Conservation (phyloP, 2,113 vertebrate species). For the Prietella phreatophila region DNA sequence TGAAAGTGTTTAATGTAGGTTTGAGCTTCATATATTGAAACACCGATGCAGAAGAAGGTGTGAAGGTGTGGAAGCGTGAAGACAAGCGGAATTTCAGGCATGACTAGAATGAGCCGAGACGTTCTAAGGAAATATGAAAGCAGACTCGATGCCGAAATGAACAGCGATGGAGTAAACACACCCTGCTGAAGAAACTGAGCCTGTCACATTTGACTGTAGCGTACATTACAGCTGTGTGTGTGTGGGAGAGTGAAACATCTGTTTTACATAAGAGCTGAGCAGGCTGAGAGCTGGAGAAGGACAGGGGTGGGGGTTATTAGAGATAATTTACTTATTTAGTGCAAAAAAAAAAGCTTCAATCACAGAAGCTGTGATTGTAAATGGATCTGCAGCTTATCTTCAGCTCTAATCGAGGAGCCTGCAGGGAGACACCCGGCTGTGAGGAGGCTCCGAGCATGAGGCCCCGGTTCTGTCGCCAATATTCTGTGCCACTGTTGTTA, state of each 20-base stretch:
- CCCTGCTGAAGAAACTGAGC: background rate
- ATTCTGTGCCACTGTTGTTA: constrained; percentile 58
- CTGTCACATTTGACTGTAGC: background rate
- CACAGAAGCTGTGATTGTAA: constrained; percentile 85
- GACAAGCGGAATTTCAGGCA: background rate
- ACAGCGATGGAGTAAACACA: background rate
- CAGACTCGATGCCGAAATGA: background rate
- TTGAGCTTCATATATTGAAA: background rate
- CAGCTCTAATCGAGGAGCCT: constrained; percentile 64
- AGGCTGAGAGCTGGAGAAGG: constrained; percentile 86
- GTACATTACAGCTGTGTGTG: constrained; percentile 37
- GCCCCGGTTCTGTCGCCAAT: background rate
- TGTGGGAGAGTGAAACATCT: constrained; percentile 76
- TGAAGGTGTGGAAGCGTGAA: background rate
- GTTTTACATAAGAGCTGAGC: constrained; percentile 82
- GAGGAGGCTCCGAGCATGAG: constrained; percentile 20
- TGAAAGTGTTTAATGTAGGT: background rate
- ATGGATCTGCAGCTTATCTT: constrained; percentile 71
- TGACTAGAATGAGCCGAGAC: background rate
- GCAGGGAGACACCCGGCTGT: constrained; percentile 60
- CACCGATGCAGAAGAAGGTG: background rate
- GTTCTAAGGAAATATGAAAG: background rate
- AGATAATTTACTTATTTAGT: constrained; percentile 91
- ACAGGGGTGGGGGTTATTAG: constrained; percentile 89
- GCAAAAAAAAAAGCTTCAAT: constrained; percentile 80